Percentiles rank a stretch among this genome's conserved stretches.
phyloP scores from a whole-genome alignment of 2,113 vertebrate species.

The Ameiurus melas region DNA sequence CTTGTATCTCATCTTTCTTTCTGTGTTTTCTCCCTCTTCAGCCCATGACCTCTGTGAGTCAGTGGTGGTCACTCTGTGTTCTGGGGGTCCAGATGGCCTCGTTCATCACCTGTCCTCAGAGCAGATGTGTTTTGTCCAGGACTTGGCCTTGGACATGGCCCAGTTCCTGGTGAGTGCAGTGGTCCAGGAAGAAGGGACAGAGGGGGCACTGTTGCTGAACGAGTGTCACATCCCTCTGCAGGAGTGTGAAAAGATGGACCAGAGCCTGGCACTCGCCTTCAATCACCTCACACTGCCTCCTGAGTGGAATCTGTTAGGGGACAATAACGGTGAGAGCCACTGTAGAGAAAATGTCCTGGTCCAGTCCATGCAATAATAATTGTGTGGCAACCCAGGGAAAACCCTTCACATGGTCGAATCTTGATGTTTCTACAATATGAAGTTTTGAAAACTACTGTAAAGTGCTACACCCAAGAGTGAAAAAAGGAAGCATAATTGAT shows the following conservation, averaged over 20 bases:
- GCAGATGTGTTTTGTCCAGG: constrained; percentile 85
- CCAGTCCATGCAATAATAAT: background rate
- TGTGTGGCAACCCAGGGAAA: background rate
- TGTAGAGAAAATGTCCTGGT: background rate
- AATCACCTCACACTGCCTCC: constrained; percentile 82
- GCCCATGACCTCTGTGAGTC: constrained; percentile 93
- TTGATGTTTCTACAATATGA: too few species aligned
- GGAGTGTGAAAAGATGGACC: constrained; percentile 85
- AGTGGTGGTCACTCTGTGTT: constrained; percentile 86
- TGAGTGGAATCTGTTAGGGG: constrained; percentile 89
- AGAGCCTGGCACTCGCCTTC: constrained; percentile 86
- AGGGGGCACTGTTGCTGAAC: constrained; percentile 85
- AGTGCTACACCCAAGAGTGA: too few species aligned
- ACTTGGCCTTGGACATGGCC: constrained; percentile 90
- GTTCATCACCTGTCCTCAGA: constrained; percentile 79
- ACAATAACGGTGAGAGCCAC: constrained; percentile 62
- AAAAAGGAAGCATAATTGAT: background rate
- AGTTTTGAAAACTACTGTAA: too few species aligned
- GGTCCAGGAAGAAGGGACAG: constrained; percentile 83
- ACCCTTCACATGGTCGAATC: background rate
- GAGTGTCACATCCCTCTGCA: constrained; percentile 80
- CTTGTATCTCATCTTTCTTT: background rate
- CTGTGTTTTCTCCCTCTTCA: constrained; percentile 57
- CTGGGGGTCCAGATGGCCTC: constrained; percentile 68
- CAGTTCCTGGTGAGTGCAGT: constrained; percentile 88